Evolutionary conservation across 2,888 invertebrate genomes (phyloP), one percentile per base, ranked within the genome.

Genomic region (Bhutanitis thaidina): DNA sequence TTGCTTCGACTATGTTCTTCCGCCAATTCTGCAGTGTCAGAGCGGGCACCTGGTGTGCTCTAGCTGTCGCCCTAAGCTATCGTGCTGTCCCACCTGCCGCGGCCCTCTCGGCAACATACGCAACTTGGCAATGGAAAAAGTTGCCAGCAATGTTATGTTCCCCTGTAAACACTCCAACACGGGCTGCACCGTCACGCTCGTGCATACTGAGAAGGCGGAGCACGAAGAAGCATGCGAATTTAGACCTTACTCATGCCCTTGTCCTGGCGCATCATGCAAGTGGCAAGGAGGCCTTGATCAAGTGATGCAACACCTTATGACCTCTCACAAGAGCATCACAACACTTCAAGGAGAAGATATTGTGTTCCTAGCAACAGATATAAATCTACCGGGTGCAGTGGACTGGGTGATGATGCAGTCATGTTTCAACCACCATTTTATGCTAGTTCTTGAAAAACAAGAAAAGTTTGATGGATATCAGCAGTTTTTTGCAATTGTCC

Each of bases 321-420:
- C 95, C 92, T 95, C 95, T 48, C 98, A 99, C 83, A 99, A 99
- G 87, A 98, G 98, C 72, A 99, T 99, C 69, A 99, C 99, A 13
- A 99, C 98, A 44, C 90, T 99, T 55, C 98, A 99, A 92, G 98
- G 97, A 45, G 99, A 99, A 87, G 99, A 99, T 79, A 99, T 99
- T 67, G 99, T 99, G 45, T 99, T 99, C 85, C 90, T 99, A 65
- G 99, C 99, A 1, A 99, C 99, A 34, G 99, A 99, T 82, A 99
- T 99, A 56, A 99, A 99, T 90, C 92, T 99, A 60, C 99, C 99
- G 7, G 99, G 99, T 53, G 99, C 98, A 29, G 98, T 99, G 8
- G 98, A 99, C 82, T 99, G 98, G 98, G 97, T 97, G 3, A 99
- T 99, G 99, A 99, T 99, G 99, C 99, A 99, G 88, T 98, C 98